Conservation (phyloP, 2,888 invertebrate species). For the Rhabditoides inermis region DNA sequence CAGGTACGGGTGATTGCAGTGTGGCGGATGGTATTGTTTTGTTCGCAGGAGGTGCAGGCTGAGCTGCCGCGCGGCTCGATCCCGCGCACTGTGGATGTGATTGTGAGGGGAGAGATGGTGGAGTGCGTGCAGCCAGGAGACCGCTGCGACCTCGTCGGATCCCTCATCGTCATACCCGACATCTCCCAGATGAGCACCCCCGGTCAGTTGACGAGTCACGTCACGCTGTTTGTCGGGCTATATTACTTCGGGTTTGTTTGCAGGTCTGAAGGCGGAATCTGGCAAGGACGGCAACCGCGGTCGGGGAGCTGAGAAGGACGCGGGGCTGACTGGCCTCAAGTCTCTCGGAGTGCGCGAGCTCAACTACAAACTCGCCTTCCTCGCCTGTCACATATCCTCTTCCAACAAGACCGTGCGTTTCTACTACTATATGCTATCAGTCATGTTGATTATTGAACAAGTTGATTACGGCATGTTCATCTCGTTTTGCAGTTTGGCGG, state of each 20-base stretch:
- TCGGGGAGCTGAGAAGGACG: conserved; percentile 60
- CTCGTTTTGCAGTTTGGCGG: conserved; percentile 63
- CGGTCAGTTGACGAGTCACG: conserved; percentile 57
- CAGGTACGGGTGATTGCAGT: conserved; percentile 58
- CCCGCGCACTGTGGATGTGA: conserved; percentile 84
- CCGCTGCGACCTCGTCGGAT: conserved; percentile 83
- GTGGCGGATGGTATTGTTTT: neutral
- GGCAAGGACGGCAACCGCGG: conserved; percentile 68
- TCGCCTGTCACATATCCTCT: conserved; percentile 82
- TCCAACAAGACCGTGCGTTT: conserved; percentile 67
- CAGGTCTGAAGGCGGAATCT: conserved; percentile 72
- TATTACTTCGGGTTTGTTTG: neutral
- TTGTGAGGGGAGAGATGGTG: conserved; percentile 86
- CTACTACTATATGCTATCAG: neutral
- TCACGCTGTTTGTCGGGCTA: no score
- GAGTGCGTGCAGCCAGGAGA: conserved; percentile 85
- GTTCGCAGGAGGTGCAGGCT: conserved; percentile 73
- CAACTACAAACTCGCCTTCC: conserved; percentile 78
- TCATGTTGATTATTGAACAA: neutral
- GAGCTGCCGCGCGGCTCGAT: conserved; percentile 92
- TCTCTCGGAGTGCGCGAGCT: conserved; percentile 77
- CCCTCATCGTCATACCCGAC: conserved; percentile 93
- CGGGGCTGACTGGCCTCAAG: conserved; percentile 79
- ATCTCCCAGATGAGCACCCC: conserved; percentile 77
- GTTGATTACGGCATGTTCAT: neutral